Percentiles rank a stretch among this genome's conserved stretches.
phyloP scores from a whole-genome alignment of 1,140 invertebrate genomes.

The Leucophenga varia region DNA sequence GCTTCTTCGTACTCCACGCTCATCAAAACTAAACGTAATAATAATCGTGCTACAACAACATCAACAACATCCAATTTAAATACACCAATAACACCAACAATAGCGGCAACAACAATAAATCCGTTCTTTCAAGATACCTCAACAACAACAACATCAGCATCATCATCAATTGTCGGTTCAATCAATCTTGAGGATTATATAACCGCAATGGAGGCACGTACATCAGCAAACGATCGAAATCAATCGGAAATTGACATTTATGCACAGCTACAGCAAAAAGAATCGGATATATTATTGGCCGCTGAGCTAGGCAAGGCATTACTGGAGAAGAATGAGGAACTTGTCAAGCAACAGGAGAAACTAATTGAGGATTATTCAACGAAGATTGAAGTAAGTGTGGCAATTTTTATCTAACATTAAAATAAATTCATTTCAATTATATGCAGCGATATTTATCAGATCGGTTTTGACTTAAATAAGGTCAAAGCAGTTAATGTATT shows the following conservation, averaged over 20 bases:
- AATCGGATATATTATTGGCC: slow-evolving; percentile 87
- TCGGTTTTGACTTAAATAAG: too few species aligned
- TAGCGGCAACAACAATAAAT: too few species aligned
- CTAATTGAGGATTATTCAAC: slow-evolving; percentile 85
- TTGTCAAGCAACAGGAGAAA: slow-evolving; percentile 82
- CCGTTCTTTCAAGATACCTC: slow-evolving; percentile 8
- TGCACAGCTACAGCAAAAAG: slow-evolving; percentile 86
- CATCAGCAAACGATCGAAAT: slow-evolving; percentile 32
- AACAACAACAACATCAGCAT: slow-evolving; percentile 28
- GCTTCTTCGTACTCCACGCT: not conserved
- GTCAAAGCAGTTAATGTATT: too few species aligned
- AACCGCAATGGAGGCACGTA: slow-evolving; percentile 60
- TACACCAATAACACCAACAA: slow-evolving; percentile 17
- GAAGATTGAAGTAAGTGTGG: slow-evolving; percentile 83
- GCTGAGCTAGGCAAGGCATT: slow-evolving; percentile 94
- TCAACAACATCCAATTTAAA: slow-evolving; percentile 3
- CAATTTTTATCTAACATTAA: too few species aligned
- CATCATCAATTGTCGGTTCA: slow-evolving; percentile 47
- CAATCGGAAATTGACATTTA: slow-evolving; percentile 69
- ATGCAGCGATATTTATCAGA: too few species aligned
- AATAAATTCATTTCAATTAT: too few species aligned
- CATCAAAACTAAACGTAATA: slow-evolving; percentile 26
- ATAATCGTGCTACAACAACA: slow-evolving; percentile 9
- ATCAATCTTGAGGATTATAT: slow-evolving; percentile 62
- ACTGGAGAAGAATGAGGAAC: slow-evolving; percentile 90